Base-by-base conservation (phyloP, 2,797 vertebrate genomes). In the Chelon labrosus region DNA sequence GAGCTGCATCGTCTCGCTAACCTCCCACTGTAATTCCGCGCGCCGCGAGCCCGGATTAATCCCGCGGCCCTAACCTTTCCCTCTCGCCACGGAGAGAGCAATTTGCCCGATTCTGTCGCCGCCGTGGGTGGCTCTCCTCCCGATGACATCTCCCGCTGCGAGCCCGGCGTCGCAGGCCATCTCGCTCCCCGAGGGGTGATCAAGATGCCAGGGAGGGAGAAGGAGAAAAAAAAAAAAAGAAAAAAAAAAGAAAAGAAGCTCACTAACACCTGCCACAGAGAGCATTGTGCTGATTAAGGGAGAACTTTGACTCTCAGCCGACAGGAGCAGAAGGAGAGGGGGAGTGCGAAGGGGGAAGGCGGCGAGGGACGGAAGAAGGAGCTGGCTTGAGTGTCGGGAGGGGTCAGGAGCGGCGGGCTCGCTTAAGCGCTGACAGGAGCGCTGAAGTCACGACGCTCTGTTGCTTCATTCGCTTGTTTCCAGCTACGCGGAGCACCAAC, bases 41-140 rank as follows among this genome's bases (percentile, higher is more conserved):
- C 11, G 67, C 52, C 31, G 50, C 56, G 55, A 31, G 68, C 67
- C 77, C 44, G 57, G 75, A 85, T 52, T 80, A 92, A 84, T 68
- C 57, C 82, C 56, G 4, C 35, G 38, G 63, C 66, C 88, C 52
- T 75, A 90, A 93, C 83, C 77, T 78, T 90, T 89, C 85, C 85
- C 88, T 82, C 37, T 83, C 66, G 37, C 85, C 39, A 80, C 13
- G 75, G 79, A 90, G 79, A 91, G 82, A 86, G 87, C 91, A 90
- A 92, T 95, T 95, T 94, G 89, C 92, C 84, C 88, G 91, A 94
- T 94, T 93, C 90, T 87, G 87, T 91, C 81, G 67, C 88, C 89
- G 42, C 81, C 52, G 62, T 78, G 71, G 91, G 77, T 80, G 91
- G 70, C 73, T 92, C 91, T 90, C 74, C 90, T 91, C 85, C 90